Base-by-base conservation (phyloP, 2,113 vertebrate genomes). In the Laterallus jamaicensis region DNA sequence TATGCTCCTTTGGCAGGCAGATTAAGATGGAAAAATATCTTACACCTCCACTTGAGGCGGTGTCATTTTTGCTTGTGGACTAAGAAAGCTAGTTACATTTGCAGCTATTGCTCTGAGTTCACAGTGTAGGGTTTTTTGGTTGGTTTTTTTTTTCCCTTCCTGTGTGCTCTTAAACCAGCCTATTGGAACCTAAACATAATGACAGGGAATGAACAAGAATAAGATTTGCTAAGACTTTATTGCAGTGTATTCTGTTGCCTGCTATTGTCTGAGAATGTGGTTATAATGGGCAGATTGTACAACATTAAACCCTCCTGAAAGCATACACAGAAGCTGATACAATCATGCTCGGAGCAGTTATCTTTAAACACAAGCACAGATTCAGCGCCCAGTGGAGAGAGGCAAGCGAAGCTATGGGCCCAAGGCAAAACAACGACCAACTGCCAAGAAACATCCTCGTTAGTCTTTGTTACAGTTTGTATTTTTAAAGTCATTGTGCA, bases 401-500 rank as follows among this genome's bases (percentile, higher is more conserved):
- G 1, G 86, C 82, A 83, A 94, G 68, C 4, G 0, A 85, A 96
- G 82, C 79, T 86, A 85, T 77, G 66, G 78, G 84, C 92, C 94
- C 84, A 82, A 82, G 90, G 93, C 86, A 84, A 95, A 95, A 55
- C 55, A 59, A 40, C 59, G 60, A 93, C 81, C 71, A 92, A 18
- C 44, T 92, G 91, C 86, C 93, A 97, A 94, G 86, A 96, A 95
- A 90, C 37, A 90, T 77, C 92, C 60, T 90, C 0, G 0, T 92
- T 74, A 87, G 66, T 50, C 62, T 96, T 94, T 95, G 92, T 94
- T 60, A 56, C 56, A 92, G n/a, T 88, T 83, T 86, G 93, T 87
- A 69, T 93, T 94, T 96, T 92, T 62, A 73, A 96, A 92, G 64
- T 85, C 83, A 92, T 91, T 94, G 91, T 97, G 93, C 58, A 80